Percentiles rank a stretch among this genome's conserved stretches.
Conservation (phyloP, 2,797 vertebrate species). For the Harpagifer antarcticus region DNA sequence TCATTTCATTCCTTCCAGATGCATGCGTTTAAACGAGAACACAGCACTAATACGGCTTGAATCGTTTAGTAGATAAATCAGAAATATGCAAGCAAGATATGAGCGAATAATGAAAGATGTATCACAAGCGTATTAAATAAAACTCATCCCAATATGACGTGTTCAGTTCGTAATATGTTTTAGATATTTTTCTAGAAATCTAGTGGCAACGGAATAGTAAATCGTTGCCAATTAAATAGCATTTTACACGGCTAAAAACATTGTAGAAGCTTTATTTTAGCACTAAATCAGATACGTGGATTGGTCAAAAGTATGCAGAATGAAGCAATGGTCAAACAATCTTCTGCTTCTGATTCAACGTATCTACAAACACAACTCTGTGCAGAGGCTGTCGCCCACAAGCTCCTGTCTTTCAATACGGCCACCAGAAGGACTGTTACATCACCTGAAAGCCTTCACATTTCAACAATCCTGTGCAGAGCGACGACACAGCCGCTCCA, state of each 20-base stretch:
- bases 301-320: background rate
- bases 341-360: background rate
- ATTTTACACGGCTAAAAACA: background rate
- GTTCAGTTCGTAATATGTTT: background rate
- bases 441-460: slow-evolving; percentile 51
- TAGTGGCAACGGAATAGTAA: background rate
- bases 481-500: slow-evolving; percentile 14
- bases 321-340: background rate
- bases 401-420: slow-evolving; percentile 49
- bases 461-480: slow-evolving; percentile 23
- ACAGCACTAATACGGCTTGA: background rate
- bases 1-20: slow-evolving; percentile 6
- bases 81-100: background rate
- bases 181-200: background rate
- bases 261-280: background rate
- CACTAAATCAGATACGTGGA: background rate
- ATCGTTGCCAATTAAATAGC: background rate
- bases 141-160: background rate
- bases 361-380: background rate
- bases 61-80: background rate
- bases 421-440: slow-evolving; percentile 58
- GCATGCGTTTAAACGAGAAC: background rate
- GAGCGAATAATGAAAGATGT: background rate
- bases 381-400: slow-evolving; percentile 44
- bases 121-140: background rate